These are phyloP conservation scores for Intellagama lesueurii DNA, from an alignment of 2,797 vertebrate species.

Conservation along the genomic window DNA sequence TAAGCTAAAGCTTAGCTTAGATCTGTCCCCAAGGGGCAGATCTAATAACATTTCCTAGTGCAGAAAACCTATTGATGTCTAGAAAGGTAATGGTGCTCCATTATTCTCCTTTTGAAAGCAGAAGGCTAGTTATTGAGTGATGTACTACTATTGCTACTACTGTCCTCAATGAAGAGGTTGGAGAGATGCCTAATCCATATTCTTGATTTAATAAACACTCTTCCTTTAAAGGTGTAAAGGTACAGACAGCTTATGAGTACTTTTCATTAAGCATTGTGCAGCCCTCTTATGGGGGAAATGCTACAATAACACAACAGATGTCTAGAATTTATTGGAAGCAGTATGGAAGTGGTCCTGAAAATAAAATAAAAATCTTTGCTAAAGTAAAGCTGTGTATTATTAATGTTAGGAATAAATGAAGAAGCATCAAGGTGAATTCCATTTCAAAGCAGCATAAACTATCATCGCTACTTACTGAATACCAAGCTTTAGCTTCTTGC, in stretches of 20 bases:
- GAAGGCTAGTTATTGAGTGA: constrained; percentile 22
- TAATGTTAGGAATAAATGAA: constrained; percentile 49
- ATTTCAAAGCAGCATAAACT: constrained; percentile 61
- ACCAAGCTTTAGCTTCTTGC: constrained; percentile 48
- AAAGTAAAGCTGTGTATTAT: constrained; percentile 44
- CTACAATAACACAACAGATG: constrained; percentile 29
- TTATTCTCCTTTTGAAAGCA: constrained; percentile 27
- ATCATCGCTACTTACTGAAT: constrained; percentile 52
- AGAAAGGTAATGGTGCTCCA: constrained; percentile 3
- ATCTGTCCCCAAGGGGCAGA: neutral
- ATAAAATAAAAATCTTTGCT: constrained; percentile 41
- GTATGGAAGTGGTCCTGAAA: constrained; percentile 14
- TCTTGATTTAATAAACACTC: neutral
- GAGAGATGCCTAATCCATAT: constrained; percentile 16
- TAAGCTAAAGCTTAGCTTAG: neutral
- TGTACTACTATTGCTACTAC: constrained; percentile 19
- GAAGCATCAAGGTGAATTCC: constrained; percentile 44
- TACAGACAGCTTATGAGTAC: neutral
- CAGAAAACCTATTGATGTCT: rapidly evolving
- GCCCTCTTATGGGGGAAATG: constrained; percentile 31
- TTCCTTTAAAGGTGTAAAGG: neutral
- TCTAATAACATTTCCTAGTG: constrained; percentile 32
- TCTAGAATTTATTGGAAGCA: constrained; percentile 16
- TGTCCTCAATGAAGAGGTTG: constrained; percentile 37
- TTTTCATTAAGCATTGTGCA: constrained; percentile 52